A percentile compares a stretch with the other conserved stretches of the same genome.
Evolutionary conservation across 2,113 vertebrate species (phyloP).

Genomic region (Maccullochella peelii): DNA sequence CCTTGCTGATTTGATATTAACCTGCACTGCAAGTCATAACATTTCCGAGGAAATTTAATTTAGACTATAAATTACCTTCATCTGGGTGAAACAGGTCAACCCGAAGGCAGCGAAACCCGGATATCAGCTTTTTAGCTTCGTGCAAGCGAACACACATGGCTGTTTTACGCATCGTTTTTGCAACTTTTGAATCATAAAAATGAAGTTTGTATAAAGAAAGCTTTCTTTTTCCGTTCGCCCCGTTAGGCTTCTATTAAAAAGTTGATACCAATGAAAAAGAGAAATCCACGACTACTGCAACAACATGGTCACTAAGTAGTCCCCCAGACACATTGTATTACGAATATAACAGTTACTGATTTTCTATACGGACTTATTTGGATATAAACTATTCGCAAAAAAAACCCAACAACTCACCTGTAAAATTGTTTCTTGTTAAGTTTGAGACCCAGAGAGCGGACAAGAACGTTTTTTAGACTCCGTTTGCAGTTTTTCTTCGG

Average conservation of each 20-base stretch:
- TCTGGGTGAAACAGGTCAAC: constrained; percentile 21
- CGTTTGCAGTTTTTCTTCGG: constrained; percentile 2
- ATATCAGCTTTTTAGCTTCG: neutral
- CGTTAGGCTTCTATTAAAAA: neutral
- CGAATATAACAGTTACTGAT: neutral
- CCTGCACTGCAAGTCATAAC: neutral
- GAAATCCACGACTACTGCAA: neutral
- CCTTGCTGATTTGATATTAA: neutral
- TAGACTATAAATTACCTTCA: constrained; percentile 6
- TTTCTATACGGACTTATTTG: neutral
- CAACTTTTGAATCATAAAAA: constrained; percentile 20
- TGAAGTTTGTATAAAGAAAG: neutral
- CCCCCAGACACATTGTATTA: neutral
- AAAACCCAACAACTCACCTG: constrained; percentile 54
- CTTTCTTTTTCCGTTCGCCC: neutral
- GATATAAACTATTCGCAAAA: neutral
- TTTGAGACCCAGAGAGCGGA: constrained; percentile 31
- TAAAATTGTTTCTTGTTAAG: constrained; percentile 16
- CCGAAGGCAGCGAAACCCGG: neutral
- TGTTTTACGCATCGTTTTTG: neutral
- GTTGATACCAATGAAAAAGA: neutral
- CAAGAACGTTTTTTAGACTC: neutral
- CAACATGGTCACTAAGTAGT: neutral
- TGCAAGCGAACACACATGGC: too few species aligned
- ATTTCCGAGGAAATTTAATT: neutral